phyloP scores from a whole-genome alignment of 2,113 vertebrate species.

The Notechis scutatus region DNA sequence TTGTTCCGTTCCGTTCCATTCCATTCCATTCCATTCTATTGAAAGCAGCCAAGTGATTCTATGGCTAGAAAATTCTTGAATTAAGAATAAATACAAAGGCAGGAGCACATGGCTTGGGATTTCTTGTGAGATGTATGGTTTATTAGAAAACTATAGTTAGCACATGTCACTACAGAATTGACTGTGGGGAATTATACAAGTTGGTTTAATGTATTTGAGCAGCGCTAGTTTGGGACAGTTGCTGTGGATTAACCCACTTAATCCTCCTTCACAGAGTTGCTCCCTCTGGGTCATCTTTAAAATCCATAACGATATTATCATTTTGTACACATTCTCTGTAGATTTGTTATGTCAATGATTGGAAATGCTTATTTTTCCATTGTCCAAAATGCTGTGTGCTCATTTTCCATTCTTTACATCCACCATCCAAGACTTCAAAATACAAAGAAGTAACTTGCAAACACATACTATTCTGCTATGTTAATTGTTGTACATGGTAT shows the following conservation, averaged over 20 bases:
- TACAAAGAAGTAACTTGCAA: slow-evolving; percentile 61
- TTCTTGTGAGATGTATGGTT: neutral
- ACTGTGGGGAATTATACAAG: neutral
- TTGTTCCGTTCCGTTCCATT: too few relatives aligned
- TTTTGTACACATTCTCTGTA: neutral
- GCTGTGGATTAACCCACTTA: neutral
- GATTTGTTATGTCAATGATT: neutral
- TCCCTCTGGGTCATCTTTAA: neutral
- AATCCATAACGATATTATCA: neutral
- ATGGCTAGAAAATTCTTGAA: neutral
- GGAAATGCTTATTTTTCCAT: neutral
- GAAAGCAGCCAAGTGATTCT: neutral
- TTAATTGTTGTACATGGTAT: slow-evolving; percentile 73
- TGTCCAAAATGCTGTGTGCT: neutral
- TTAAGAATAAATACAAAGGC: neutral
- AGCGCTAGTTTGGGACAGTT: neutral
- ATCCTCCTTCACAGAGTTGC: neutral
- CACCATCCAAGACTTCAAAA: slow-evolving; percentile 11
- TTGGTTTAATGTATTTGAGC: neutral
- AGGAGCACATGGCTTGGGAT: neutral
- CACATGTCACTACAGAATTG: neutral
- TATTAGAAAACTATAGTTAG: neutral
- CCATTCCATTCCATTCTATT: too few relatives aligned
- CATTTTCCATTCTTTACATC: neutral
- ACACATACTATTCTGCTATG: slow-evolving; percentile 65